Base-by-base conservation (phyloP, 2,888 invertebrate genomes). In the Sphaeridia pumilis region DNA sequence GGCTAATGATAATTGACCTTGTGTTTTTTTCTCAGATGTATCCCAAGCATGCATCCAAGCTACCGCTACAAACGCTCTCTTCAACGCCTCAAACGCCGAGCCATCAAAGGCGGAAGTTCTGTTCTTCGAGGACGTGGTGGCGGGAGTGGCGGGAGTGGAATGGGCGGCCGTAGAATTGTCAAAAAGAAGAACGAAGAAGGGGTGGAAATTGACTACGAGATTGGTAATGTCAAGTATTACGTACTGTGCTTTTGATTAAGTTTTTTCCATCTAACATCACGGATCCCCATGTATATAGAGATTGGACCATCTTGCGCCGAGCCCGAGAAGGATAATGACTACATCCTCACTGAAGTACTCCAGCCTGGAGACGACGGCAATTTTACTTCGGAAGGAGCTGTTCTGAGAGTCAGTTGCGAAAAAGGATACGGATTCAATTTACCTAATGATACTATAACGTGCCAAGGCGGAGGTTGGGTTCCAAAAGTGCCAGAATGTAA, bases 41-140 rank as follows among this genome's bases (percentile, higher is more conserved):
- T 83, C 1, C 78, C 83, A 0, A 89, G 87, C 4, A 85, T 87
- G 67, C 92, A 93, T 72, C 92, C 92, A 0, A 75, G 87, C 10
- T 76, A 89, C 34, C 75, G 88, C 46, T 87, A 86, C 84, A 86
- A 83, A 66, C 75, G 87, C 25, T 65, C 74, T 77, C 58, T 77
- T 79, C 2, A 72, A 81, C 47, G 80, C 82, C 0, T 71, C 74
- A 2, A 69, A 75, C 0, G 66, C 73, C 46, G 68, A 69, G 58
- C 57, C 38, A 55, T 55, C 63, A 65, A 5, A 64, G 36, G 54
- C 10, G 27, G 58, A 50, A 45, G 56, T 34, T 38, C 38, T 46
- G 48, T 54, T 25, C 41, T 55, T 31, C 49, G 59, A 35, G 42
- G 47, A 36, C 28, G 56, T 27, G 55, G 57, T 34, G 56, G 49